Percentiles rank a stretch among this genome's conserved stretches.
phyloP scores from a whole-genome alignment of 2,797 vertebrate species.

The Austrolebias charrua region DNA sequence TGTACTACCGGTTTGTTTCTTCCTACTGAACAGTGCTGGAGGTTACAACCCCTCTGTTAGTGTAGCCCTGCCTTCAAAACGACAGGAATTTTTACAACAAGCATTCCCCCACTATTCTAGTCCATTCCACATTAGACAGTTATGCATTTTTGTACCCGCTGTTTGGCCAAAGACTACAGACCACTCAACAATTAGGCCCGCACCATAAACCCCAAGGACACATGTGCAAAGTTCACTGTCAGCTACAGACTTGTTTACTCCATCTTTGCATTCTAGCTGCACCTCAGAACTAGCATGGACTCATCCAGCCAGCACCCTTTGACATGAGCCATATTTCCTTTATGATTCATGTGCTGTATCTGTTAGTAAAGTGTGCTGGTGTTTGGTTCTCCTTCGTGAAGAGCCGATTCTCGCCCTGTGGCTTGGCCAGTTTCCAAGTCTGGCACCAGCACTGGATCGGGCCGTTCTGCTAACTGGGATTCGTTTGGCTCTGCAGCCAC shows the following conservation, averaged over 20 bases:
- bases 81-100: conserved; percentile 38
- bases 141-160: conserved; percentile 29
- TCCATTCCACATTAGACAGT: conserved; percentile 29
- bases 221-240: conserved; percentile 40
- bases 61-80: conserved; percentile 25
- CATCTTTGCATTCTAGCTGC: conserved; percentile 31
- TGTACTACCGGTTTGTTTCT: conserved; percentile 31
- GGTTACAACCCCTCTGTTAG: conserved; percentile 21
- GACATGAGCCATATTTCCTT: conserved; percentile 46
- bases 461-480: conserved; percentile 63
- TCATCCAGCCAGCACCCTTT: conserved; percentile 20
- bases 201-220: conserved; percentile 37
- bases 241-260: conserved; percentile 26
- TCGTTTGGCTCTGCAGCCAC: conserved; percentile 68
- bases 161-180: conserved; percentile 38
- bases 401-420: conserved; percentile 73
- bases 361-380: conserved; percentile 59
- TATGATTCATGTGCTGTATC: conserved; percentile 58
- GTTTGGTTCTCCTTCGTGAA: conserved; percentile 57
- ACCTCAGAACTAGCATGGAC: conserved; percentile 32
- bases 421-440: conserved; percentile 67
- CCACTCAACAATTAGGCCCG: conserved; percentile 44
- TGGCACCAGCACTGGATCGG: conserved; percentile 64
- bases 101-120: conserved; percentile 44
- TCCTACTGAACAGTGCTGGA: conserved; percentile 26